Evolutionary conservation across 2,113 vertebrate species (phyloP).

Genomic region (Pterocles gutturalis): DNA sequence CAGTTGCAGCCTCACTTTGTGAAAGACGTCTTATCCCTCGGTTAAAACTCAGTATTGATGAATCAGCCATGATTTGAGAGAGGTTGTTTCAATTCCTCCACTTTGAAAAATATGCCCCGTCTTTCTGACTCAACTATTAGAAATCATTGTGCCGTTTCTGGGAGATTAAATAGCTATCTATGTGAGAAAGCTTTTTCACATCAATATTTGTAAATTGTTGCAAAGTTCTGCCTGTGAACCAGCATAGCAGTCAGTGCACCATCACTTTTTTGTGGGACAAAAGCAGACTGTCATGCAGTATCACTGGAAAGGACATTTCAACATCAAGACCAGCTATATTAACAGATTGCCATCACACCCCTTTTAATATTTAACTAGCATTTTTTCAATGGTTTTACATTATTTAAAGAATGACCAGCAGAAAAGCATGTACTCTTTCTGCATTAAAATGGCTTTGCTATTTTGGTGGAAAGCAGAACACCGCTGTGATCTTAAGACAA

Average conservation of each 20-base stretch:
- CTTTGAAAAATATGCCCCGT: rapidly evolving
- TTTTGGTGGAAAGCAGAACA: background rate
- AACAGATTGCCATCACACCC: background rate
- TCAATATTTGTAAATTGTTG: background rate
- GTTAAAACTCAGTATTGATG: background rate
- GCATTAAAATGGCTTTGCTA: background rate
- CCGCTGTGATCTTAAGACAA: background rate
- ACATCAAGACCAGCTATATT: background rate
- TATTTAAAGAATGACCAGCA: background rate
- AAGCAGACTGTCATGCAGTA: rapidly evolving
- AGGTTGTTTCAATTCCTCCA: background rate
- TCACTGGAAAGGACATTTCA: background rate
- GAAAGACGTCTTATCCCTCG: background rate
- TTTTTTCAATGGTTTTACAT: background rate
- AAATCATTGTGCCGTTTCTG: background rate
- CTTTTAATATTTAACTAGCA: background rate
- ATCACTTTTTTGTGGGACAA: background rate
- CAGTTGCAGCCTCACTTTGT: background rate
- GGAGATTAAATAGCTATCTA: background rate
- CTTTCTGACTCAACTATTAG: background rate
- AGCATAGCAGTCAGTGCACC: rapidly evolving
- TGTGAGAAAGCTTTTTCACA: background rate
- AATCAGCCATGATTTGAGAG: background rate
- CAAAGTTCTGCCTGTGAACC: background rate
- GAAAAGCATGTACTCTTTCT: background rate